Evolutionary conservation across 2,888 invertebrate genomes (phyloP).

Genomic region (Pachliopta kotzebuea): DNA sequence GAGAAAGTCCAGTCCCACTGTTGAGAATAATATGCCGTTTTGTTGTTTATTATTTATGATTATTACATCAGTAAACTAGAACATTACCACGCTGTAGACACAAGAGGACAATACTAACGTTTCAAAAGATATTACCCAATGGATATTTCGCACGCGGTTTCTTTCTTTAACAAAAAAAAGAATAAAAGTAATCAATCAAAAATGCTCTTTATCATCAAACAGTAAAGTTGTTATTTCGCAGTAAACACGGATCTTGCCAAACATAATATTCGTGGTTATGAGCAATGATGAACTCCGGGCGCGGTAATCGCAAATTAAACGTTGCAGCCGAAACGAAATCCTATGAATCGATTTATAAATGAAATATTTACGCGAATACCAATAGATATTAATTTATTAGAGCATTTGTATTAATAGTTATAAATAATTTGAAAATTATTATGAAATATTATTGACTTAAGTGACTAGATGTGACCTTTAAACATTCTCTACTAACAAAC

Average conservation of each 20-base stretch:
- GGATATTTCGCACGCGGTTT: constrained; percentile 61
- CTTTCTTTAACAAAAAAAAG: constrained; percentile 30
- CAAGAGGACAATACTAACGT: constrained; percentile 49
- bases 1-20: too few species aligned
- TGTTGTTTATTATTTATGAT: too few species aligned
- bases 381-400: background rate
- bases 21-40: too few species aligned
- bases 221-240: constrained; percentile 30
- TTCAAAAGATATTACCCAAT: constrained; percentile 60
- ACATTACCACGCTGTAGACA: constrained; percentile 48
- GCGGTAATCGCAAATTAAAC: constrained; percentile 37
- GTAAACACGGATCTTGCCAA: constrained; percentile 21
- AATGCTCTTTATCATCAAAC: constrained; percentile 29
- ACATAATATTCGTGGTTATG: constrained; percentile 41
- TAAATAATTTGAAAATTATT: too few species aligned
- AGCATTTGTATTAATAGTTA: too few species aligned
- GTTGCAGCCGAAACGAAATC: constrained; percentile 34
- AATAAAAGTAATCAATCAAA: constrained; percentile 8
- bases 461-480: too few species aligned
- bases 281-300: constrained; percentile 37
- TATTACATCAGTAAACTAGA: constrained; percentile 54
- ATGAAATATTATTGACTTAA: too few species aligned
- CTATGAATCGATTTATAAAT: constrained; percentile 35
- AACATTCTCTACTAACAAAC: too few species aligned
- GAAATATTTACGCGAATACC: constrained; percentile 30